Conservation (phyloP, 37 sponge, comb jelly and placozoan species). For the Bolinopsis microptera region DNA sequence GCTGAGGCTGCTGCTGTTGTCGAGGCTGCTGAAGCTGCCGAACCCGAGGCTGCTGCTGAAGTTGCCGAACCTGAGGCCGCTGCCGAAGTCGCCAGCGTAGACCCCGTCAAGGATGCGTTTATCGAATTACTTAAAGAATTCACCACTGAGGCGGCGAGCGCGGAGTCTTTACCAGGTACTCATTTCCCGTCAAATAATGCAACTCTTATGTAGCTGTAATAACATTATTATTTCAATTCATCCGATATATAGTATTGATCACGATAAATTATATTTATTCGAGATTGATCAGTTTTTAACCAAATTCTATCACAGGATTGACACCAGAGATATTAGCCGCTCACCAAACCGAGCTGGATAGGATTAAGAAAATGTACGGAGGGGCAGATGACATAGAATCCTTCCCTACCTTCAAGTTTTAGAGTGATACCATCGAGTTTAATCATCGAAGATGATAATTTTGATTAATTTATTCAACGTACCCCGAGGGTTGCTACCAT, state of each 20-base stretch:
- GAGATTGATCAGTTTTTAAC: too few relatives aligned
- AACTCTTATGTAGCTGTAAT: too few relatives aligned
- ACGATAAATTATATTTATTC: too few relatives aligned
- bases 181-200: too few relatives aligned
- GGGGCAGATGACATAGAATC: conserved; percentile 26
- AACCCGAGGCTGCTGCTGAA: not conserved
- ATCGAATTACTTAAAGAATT: not conserved
- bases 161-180: not conserved
- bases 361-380: conserved; percentile 62
- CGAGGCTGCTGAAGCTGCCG: conserved; percentile 25
- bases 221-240: too few relatives aligned
- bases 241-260: too few relatives aligned
- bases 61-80: not conserved
- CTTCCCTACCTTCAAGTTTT: conserved; percentile 62
- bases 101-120: conserved; percentile 56
- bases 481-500: too few relatives aligned
- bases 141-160: not conserved
- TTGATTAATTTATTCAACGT: too few relatives aligned
- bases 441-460: too few relatives aligned
- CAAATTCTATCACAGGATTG: too few relatives aligned
- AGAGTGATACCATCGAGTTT: too few relatives aligned
- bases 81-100: conserved; percentile 34
- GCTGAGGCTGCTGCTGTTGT: conserved; percentile 2
- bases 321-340: conserved; percentile 36
- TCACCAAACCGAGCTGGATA: conserved; percentile 37